phyloP scores from a whole-genome alignment of 2,113 vertebrate species.

The Tragelaphus imberbis region DNA sequence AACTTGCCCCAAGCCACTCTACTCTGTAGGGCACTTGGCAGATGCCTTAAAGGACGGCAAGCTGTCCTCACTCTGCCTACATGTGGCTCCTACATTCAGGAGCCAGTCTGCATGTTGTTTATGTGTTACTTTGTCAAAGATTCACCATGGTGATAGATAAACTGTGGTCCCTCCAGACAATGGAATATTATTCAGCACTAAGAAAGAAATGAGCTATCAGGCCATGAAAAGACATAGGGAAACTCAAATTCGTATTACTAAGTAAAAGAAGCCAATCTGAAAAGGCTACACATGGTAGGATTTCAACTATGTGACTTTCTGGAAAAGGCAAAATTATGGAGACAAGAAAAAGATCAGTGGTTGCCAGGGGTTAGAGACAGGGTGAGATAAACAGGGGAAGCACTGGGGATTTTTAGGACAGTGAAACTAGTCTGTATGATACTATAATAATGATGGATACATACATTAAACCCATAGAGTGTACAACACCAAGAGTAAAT shows the following conservation, averaged over 20 bases:
- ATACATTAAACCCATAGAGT: background rate
- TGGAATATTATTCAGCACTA: background rate
- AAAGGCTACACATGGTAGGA: background rate
- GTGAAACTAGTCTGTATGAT: background rate
- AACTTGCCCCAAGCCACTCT: no score
- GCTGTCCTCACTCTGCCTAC: background rate
- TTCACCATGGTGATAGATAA: no score
- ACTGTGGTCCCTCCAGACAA: background rate
- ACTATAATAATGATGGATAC: no score
- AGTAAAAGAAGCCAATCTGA: background rate
- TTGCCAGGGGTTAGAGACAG: background rate
- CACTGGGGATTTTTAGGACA: no score
- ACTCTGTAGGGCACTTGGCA: background rate
- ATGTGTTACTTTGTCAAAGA: background rate
- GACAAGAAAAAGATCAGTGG: background rate
- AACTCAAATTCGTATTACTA: background rate
- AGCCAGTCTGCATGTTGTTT: background rate
- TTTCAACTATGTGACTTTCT: background rate
- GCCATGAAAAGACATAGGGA: background rate
- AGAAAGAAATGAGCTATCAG: background rate
- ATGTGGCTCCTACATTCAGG: background rate
- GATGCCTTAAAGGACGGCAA: background rate
- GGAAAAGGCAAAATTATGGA: background rate
- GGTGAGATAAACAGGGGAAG: no score
- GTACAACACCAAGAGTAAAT: background rate